Evolutionary conservation across 2,113 vertebrate species (phyloP), one percentile per base, ranked within the genome.

Genomic region (Gobiocypris rarus): DNA sequence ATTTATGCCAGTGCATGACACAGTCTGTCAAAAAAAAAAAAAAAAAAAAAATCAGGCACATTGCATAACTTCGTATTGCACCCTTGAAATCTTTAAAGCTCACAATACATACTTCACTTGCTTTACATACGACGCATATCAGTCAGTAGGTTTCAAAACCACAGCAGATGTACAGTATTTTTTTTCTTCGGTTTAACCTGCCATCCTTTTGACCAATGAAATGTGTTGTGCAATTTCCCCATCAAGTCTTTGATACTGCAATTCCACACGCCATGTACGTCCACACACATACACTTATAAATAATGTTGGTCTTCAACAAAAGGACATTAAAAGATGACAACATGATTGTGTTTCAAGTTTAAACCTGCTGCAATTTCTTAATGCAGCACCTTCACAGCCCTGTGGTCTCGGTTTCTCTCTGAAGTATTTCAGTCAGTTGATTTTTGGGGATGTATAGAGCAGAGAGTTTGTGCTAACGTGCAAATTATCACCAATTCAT

Each of bases 1-100:
- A 83, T 92, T 84, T 86, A 74, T 89, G 65, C 88, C 87, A 89
- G 83, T 91, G 91, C 83, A 90, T 78, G 69, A 83, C 38, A 22
- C 24, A 89, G 63, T 81, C 84, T 81, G 75, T 56, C 73, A 45
- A 86, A 88, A 84, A 73, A 63, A 24, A 41, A 54, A 77, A 19
- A 54, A 8, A 48, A 59, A 65, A 50, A 75, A 28, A 73, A 43
- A 58, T 26, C 69, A 90, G 89, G 86, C 85, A 89, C 85, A 73
- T 83, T 45, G 63, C 76, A 11, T 54, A 22, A 34, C 52, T 59
- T 80, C 28, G 19, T 11, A 17, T 77, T 84, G 78, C 74, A 80
- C 73, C 48, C 54, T 77, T 38, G 41, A 83, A 56, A 59, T 52
- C 50, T 59, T 85, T 84, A 87, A 91, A 91, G 88, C 81, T 83